Conservation (phyloP, 2,888 invertebrate species). For the Oscheius sp. region DNA sequence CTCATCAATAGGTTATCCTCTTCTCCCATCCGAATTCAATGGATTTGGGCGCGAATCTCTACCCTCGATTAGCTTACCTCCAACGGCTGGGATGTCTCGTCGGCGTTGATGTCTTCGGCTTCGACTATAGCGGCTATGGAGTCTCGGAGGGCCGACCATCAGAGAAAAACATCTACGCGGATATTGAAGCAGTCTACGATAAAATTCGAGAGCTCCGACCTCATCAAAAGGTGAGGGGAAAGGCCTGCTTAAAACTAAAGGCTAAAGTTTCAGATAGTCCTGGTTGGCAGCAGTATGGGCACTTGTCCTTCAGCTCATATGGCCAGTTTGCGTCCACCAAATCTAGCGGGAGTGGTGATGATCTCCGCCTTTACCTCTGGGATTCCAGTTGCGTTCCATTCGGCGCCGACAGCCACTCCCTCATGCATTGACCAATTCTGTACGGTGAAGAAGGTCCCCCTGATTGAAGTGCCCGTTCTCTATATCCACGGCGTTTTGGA, state of each 20-base stretch:
- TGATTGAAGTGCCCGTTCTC: constrained; percentile 50
- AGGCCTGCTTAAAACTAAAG: too few species aligned
- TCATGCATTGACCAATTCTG: constrained; percentile 50
- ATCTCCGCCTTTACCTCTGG: constrained; percentile 62
- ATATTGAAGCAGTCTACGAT: constrained; percentile 56
- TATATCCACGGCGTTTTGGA: constrained; percentile 57
- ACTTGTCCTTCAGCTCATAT: constrained; percentile 58
- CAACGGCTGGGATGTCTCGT: constrained; percentile 39
- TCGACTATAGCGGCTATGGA: constrained; percentile 63
- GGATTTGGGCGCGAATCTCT: constrained; percentile 55
- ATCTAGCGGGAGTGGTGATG: constrained; percentile 53
- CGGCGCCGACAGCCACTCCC: constrained; percentile 35
- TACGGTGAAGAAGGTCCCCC: constrained; percentile 20
- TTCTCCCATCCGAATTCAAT: constrained; percentile 62
- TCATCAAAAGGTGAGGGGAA: constrained; percentile 21
- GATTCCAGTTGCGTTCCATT: constrained; percentile 43
- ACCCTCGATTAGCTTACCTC: constrained; percentile 35
- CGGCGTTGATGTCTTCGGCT: constrained; percentile 51
- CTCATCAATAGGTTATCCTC: constrained; percentile 49
- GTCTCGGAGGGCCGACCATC: constrained; percentile 52
- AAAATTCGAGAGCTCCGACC: constrained; percentile 42
- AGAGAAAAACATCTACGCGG: constrained; percentile 59
- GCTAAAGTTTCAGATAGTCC: constrained; percentile 45
- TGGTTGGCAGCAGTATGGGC: constrained; percentile 62
- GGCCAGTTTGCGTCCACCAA: constrained; percentile 40